phyloP scores from a whole-genome alignment of 2,888 invertebrate genomes.

The Polyploca ridens region DNA sequence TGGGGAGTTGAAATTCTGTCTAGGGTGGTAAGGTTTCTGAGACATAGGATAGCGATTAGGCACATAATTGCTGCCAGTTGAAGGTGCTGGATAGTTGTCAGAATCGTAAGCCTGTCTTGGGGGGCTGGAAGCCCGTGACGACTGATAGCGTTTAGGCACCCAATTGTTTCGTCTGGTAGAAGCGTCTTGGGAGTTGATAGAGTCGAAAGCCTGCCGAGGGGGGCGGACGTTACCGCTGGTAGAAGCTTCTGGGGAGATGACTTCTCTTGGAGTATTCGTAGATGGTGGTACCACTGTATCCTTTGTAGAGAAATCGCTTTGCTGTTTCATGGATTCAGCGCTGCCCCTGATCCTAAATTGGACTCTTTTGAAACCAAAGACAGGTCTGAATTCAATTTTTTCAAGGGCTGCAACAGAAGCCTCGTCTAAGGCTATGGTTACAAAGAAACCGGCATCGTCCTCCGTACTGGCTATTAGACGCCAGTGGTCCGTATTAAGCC shows the following conservation, averaged over 20 bases:
- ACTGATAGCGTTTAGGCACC: no score
- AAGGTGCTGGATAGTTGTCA: no score
- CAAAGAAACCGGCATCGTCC: background rate
- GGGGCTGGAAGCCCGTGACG: no score
- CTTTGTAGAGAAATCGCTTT: background rate
- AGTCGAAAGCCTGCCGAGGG: no score
- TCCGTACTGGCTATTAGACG: background rate
- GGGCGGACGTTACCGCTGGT: no score
- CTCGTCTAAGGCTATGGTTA: background rate
- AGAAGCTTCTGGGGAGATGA: background rate
- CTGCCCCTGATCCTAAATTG: background rate
- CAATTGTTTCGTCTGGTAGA: no score
- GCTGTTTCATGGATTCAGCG: background rate
- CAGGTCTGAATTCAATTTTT: background rate
- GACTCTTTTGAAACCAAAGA: background rate
- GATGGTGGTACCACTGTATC: background rate
- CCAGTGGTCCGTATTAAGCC: background rate
- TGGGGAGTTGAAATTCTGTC: background rate
- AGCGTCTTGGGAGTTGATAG: background rate
- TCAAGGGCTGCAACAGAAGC: background rate
- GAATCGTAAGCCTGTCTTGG: no score
- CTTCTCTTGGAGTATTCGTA: background rate
- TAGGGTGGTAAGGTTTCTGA: no score
- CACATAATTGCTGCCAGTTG: no score
- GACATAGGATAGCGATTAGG: no score